phyloP scores from a whole-genome alignment of 2,797 vertebrate species.

The Periophthalmus magnuspinnatus region DNA sequence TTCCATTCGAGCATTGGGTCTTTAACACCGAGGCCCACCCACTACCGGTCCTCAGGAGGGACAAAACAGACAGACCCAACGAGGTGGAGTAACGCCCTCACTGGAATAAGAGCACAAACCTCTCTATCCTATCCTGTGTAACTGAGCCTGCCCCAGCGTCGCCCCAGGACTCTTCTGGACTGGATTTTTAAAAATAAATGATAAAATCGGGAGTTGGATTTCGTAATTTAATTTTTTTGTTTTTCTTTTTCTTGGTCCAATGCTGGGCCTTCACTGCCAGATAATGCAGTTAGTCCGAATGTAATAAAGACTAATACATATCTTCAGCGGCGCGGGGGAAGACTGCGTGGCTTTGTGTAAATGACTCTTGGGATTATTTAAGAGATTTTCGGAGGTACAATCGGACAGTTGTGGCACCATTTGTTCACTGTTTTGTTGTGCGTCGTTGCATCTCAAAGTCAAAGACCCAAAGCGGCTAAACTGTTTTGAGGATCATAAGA shows the following conservation, averaged over 20 bases:
- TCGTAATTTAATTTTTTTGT: slow-evolving; percentile 4
- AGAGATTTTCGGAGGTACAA: slow-evolving; percentile 7
- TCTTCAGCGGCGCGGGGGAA: slow-evolving; percentile 3
- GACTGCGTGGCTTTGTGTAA: slow-evolving; percentile 5
- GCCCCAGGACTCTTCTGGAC: slow-evolving; percentile 34
- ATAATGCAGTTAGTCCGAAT: slow-evolving; percentile 19
- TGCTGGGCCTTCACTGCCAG: slow-evolving; percentile 22
- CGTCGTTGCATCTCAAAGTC: slow-evolving; percentile 16
- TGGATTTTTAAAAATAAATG: slow-evolving; percentile 22
- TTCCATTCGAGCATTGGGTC: slow-evolving; percentile 94
- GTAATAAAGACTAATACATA: slow-evolving; percentile 5
- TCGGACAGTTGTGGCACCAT: slow-evolving; percentile 12
- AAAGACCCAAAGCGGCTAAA: slow-evolving; percentile 12
- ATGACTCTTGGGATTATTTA: neutral
- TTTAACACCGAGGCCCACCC: slow-evolving; percentile 98
- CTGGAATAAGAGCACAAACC: slow-evolving; percentile 32
- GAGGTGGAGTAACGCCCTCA: slow-evolving; percentile 68
- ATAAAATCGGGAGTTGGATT: slow-evolving; percentile 26
- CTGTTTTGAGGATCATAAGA: slow-evolving; percentile 17
- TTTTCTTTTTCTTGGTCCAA: slow-evolving; percentile 10
- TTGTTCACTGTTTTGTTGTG: slow-evolving; percentile 23
- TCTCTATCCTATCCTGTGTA: slow-evolving; percentile 48
- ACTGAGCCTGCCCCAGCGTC: slow-evolving; percentile 62
- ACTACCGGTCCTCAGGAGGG: slow-evolving; percentile 86
- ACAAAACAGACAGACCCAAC: slow-evolving; percentile 72